Evolutionary conservation across 2,113 vertebrate genomes (phyloP), one percentile per base, ranked within the genome.

Genomic region (Pelobates fuscus): DNA sequence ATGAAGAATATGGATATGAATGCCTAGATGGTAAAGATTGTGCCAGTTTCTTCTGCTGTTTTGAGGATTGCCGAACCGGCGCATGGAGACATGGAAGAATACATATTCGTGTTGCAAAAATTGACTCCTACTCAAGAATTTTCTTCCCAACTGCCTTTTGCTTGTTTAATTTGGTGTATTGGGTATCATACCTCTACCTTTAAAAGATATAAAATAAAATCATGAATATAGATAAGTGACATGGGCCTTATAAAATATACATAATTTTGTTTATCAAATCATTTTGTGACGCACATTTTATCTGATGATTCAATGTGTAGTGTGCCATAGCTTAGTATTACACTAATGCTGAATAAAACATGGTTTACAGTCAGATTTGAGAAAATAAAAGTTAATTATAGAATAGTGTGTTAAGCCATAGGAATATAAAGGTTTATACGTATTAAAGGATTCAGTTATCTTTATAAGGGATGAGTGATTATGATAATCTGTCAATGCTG

Each of bases 21-120:
- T 99, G 97, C 86, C 93, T 99, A 5, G 97, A 99, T 5, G 97
- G 97, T 76, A 99, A 99, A 88, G 97, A 99, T 94, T 99, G 97
- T 90, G 94, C 97, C 88, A 98, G 96, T 79, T 99, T 99, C 89
- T 99, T 99, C 86, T 99, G 97, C 91, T 99, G 97, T 82, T 99
- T 99, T 49, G 96, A 99, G 81, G 97, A 99, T 78, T 99, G 97
- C 79, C 94, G 96, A 86, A 97, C 97, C 0, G 97, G 97, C 66
- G 96, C 97, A 0, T 99, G 97, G 97, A 82, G 97, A 78, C 96
- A 98, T 0, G 97, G 97, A 60, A 90, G 97, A 64, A 93, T 99
- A 92, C 97, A 99, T 61, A 99, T 99, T 80, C 97, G 95, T 62
- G 82, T 99, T 12, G 93, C 97, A 69, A 99, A 98, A 90, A 97